Evolutionary conservation across 2,797 vertebrate species (phyloP).

Genomic region (Sphenopsis melanotis): DNA sequence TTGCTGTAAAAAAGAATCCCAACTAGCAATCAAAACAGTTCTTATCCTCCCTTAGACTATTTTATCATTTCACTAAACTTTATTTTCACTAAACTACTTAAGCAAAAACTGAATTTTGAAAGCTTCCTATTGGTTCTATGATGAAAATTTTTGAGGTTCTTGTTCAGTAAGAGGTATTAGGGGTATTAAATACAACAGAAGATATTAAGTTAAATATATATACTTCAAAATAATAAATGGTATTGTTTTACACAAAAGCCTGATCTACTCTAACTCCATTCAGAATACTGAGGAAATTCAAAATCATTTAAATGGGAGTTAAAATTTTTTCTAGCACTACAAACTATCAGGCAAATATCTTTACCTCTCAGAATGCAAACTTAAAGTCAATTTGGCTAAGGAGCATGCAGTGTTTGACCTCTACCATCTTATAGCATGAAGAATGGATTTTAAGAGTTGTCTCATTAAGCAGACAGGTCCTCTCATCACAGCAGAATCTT

Average conservation of each 20-base stretch:
- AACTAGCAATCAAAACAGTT: background rate
- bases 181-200: background rate
- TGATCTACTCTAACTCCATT: background rate
- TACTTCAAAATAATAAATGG: background rate
- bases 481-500: background rate
- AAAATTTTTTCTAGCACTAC: background rate
- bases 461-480: background rate
- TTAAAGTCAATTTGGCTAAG: background rate
- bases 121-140: background rate
- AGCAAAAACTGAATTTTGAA: background rate
- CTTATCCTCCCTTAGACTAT: background rate
- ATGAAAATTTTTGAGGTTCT: background rate
- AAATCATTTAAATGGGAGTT: background rate
- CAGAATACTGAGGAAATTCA: background rate
- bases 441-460: background rate
- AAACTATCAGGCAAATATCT: background rate
- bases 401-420: background rate
- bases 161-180: background rate
- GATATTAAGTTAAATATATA: background rate
- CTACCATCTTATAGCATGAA: background rate
- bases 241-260: background rate
- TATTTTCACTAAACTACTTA: background rate
- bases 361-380: background rate
- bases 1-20: background rate
- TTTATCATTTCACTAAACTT: background rate